Percentiles rank a stretch among this genome's conserved stretches.
phyloP scores from a whole-genome alignment of 35 echinoderm and acorn worm species.

The Lytechinus variegatus region DNA sequence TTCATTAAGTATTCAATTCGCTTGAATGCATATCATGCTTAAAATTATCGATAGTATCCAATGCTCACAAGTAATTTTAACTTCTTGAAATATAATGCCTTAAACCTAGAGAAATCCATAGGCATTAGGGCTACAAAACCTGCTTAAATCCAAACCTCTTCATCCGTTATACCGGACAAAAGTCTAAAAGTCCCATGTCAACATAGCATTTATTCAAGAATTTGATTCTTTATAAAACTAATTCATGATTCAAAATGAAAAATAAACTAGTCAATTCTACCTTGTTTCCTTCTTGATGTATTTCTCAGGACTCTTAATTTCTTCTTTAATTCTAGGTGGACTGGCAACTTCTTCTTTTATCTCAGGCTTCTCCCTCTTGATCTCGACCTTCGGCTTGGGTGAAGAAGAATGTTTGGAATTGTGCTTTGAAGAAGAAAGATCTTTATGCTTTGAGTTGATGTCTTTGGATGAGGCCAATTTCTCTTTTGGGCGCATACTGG shows the following conservation, averaged over 20 bases:
- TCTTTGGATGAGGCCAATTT: constrained; percentile 53
- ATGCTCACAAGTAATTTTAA: not conserved
- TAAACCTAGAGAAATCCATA: no score
- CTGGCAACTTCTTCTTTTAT: constrained; percentile 35
- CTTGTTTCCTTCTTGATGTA: constrained; percentile 25
- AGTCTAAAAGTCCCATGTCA: no score
- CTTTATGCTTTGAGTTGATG: constrained; percentile 54
- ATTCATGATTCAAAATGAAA: no score
- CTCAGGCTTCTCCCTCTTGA: constrained; percentile 36
- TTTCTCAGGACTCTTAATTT: not conserved
- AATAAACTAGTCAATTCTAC: not conserved
- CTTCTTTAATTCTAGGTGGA: constrained; percentile 27
- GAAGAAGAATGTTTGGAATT: constrained; percentile 44
- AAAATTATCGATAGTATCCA: not conserved
- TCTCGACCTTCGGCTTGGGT: constrained; percentile 53
- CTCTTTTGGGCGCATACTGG: constrained; percentile 52
- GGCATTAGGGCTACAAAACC: no score
- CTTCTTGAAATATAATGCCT: not conserved
- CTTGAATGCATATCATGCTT: not conserved
- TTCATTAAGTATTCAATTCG: not conserved
- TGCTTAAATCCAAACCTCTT: not conserved
- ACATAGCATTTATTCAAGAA: no score
- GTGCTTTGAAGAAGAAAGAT: constrained; percentile 31
- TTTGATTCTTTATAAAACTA: no score
- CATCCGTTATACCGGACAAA: not conserved